phyloP scores from a whole-genome alignment of 2,888 invertebrate species.

The Hylaea fasciaria region DNA sequence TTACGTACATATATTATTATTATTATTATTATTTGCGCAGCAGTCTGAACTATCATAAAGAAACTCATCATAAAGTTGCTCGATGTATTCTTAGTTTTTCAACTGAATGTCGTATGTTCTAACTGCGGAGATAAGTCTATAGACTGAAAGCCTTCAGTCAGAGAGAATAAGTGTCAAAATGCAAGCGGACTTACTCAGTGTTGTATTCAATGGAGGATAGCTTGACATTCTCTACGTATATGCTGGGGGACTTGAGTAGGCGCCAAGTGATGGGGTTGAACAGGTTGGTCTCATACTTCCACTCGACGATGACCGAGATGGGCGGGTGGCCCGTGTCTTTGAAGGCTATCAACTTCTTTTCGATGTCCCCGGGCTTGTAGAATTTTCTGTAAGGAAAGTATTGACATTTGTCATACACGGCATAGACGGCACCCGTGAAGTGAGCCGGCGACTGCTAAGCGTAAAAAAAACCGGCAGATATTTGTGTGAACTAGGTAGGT shows the following conservation, averaged over 20 bases:
- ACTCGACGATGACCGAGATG: slow-evolving; percentile 88
- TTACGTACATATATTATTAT: too few species aligned
- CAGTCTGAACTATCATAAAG: too few species aligned
- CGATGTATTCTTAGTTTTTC: neutral
- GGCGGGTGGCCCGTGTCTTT: slow-evolving; percentile 87
- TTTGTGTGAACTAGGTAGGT: too few species aligned
- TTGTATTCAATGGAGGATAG: slow-evolving; percentile 90
- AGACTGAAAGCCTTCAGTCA: too few species aligned
- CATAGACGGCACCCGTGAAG: neutral
- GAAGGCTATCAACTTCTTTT: slow-evolving; percentile 88
- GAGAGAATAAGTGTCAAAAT: too few species aligned
- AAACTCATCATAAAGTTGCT: too few species aligned
- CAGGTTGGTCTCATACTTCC: slow-evolving; percentile 91
- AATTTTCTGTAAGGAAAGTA: slow-evolving; percentile 70
- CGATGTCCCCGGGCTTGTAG: slow-evolving; percentile 89
- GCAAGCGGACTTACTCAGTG: slow-evolving; percentile 82
- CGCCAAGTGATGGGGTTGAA: slow-evolving; percentile 95
- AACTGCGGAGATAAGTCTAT: too few species aligned
- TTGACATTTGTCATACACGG: neutral
- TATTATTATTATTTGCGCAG: too few species aligned
- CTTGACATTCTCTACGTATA: slow-evolving; percentile 89
- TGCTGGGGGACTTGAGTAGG: slow-evolving; percentile 88
- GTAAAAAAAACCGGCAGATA: too few species aligned
- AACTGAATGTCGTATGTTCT: too few species aligned
- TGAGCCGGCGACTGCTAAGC: neutral